phyloP scores from a whole-genome alignment of 2,888 invertebrate species.

The Myathropa florea region DNA sequence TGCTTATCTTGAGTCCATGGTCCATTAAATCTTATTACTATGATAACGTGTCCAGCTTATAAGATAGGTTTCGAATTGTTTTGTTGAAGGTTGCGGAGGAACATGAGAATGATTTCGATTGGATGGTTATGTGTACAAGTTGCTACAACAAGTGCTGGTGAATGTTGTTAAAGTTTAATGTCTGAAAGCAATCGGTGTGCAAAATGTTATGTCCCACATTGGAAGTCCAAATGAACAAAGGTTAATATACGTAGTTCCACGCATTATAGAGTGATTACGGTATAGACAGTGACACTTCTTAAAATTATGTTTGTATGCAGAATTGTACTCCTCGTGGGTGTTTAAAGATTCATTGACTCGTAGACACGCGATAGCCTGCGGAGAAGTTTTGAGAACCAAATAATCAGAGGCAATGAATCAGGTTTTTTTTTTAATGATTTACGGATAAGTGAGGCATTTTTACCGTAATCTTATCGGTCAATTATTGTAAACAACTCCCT shows the following conservation, averaged over 20 bases:
- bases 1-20: slow-evolving; percentile 27
- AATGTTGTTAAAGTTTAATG: neutral
- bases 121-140: neutral
- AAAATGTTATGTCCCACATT: neutral
- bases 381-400: too few species aligned
- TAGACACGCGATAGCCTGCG: too few species aligned
- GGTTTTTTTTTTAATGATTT: too few species aligned
- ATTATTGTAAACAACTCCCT: too few species aligned
- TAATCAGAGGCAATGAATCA: too few species aligned
- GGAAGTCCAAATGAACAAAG: neutral
- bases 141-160: neutral
- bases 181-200: neutral
- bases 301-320: too few species aligned
- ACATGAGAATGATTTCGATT: neutral
- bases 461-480: too few species aligned
- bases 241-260: neutral
- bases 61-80: slow-evolving; percentile 2
- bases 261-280: too few species aligned
- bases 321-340: too few species aligned
- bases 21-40: slow-evolving; percentile 12
- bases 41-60: slow-evolving; percentile 3
- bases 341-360: too few species aligned
- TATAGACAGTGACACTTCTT: too few species aligned
- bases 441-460: too few species aligned
- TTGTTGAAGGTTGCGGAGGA: neutral